Percentiles rank a stretch among this genome's conserved stretches.
Conservation (phyloP, 2,113 vertebrate species). For the Amazona guildingii region DNA sequence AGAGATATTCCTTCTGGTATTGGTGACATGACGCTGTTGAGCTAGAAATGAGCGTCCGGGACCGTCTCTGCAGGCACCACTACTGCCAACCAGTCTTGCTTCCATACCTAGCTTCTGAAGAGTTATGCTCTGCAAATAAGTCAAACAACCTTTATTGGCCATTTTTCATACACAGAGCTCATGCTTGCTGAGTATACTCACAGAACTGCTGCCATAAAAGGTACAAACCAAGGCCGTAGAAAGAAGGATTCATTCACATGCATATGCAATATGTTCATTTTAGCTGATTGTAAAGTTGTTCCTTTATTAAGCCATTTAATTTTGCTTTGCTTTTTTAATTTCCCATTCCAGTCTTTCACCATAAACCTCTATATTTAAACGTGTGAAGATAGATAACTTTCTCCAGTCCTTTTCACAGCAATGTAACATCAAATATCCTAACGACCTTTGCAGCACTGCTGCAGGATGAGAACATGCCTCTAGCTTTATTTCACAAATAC, state of each 20-base stretch:
- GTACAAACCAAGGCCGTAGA: neutral
- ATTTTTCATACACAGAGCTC: neutral
- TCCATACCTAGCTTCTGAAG: conserved; percentile 95
- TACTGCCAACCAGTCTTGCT: conserved; percentile 81
- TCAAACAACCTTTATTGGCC: neutral
- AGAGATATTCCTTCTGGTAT: conserved; percentile 81
- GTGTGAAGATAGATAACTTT: neutral
- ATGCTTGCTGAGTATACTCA: fast-evolving
- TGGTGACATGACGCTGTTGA: conserved; percentile 92
- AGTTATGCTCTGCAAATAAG: conserved; percentile 82
- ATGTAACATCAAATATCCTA: fast-evolving
- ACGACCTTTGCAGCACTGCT: neutral
- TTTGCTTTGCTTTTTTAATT: neutral
- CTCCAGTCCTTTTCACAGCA: neutral
- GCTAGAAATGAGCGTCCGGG: conserved; percentile 89
- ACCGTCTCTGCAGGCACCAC: conserved; percentile 55
- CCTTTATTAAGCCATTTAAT: neutral
- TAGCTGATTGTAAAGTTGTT: neutral
- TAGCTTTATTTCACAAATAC: neutral
- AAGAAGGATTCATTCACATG: neutral
- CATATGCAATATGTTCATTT: neutral
- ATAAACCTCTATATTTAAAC: neutral
- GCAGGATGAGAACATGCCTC: neutral
- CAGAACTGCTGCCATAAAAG: neutral
- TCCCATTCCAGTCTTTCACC: neutral